phyloP scores from a whole-genome alignment of 2,888 invertebrate species.

The Julus scandinavius region DNA sequence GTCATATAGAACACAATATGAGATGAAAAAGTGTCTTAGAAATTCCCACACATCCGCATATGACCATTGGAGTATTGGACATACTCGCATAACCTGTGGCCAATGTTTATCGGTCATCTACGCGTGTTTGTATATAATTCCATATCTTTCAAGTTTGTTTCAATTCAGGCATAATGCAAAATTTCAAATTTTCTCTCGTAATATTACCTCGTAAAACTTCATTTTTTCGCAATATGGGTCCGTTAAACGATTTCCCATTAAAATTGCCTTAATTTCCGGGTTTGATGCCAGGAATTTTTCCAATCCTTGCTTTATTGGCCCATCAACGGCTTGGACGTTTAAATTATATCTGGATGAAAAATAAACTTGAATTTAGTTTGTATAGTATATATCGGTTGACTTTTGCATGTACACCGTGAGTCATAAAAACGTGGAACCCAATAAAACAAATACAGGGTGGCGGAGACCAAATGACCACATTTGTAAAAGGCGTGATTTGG shows the following conservation, averaged over 20 bases:
- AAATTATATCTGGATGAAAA: conserved; percentile 73
- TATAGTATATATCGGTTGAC: no score
- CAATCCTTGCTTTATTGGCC: conserved; percentile 79
- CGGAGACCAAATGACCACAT: no score
- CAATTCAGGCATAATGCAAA: no score
- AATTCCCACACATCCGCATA: conserved; percentile 94
- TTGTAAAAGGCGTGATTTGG: no score
- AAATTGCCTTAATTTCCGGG: conserved; percentile 78
- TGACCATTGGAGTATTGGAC: conserved; percentile 91
- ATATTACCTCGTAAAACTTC: conserved; percentile 75
- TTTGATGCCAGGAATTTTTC: conserved; percentile 71
- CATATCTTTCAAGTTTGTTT: no score
- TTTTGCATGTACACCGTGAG: no score
- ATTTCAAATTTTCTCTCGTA: background rate
- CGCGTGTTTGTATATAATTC: background rate
- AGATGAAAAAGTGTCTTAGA: conserved; percentile 78
- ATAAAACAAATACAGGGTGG: no score
- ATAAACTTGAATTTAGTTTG: background rate
- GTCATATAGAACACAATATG: conserved; percentile 93
- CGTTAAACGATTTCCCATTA: conserved; percentile 91
- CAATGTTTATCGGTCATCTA: conserved; percentile 83
- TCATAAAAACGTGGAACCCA: no score
- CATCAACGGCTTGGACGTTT: conserved; percentile 75
- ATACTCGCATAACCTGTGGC: conserved; percentile 90
- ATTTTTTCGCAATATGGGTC: conserved; percentile 84